Evolutionary conservation across 2,797 vertebrate genomes (phyloP), one percentile per base, ranked within the genome.

Genomic region (Heteromormyrus szaboi): DNA sequence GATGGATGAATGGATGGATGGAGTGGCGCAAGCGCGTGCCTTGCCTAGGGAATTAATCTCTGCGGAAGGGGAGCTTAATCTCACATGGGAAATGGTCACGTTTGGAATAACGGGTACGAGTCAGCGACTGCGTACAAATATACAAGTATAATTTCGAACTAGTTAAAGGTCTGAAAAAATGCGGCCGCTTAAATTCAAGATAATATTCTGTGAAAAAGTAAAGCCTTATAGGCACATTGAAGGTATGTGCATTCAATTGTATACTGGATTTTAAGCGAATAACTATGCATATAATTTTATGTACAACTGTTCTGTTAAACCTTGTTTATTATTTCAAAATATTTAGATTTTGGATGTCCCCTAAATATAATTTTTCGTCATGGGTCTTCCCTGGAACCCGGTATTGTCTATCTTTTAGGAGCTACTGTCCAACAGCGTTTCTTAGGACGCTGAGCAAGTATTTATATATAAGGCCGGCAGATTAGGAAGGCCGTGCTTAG

Each of bases 1-100:
- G 92, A 95, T 93, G 93, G 94, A 94, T 94, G 90, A 94, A 94
- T 94, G 90, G 93, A 92, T 92, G 93, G 92, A 94, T 94, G 89
- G 92, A 88, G 94, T 95, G 94, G 96, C 92, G 92, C 97, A 94
- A 96, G 92, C 90, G 86, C 90, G 91, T 93, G 94, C 95, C 94
- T 96, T 94, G 92, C 93, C 88, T 88, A 72, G 72, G 93, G 94
- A 94, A 95, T 94, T 97, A 97, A 96, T 95, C 94, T 90, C 91
- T 2, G 51, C 93, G 93, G 93, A 91, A 91, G 90, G 93, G 92
- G 89, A 89, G 93, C 92, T 92, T 96, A 95, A 95, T 95, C 95
- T 96, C 91, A 83, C 90, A 90, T 88, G 94, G 92, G 93, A 95
- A 93, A 93, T 89, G 90, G 91, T 91, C 86, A 88, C 91, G 92